A percentile compares a stretch with the other conserved stretches of the same genome.
phyloP scores from a whole-genome alignment of 1,140 invertebrate species.

The Drosophila kanapiae region DNA sequence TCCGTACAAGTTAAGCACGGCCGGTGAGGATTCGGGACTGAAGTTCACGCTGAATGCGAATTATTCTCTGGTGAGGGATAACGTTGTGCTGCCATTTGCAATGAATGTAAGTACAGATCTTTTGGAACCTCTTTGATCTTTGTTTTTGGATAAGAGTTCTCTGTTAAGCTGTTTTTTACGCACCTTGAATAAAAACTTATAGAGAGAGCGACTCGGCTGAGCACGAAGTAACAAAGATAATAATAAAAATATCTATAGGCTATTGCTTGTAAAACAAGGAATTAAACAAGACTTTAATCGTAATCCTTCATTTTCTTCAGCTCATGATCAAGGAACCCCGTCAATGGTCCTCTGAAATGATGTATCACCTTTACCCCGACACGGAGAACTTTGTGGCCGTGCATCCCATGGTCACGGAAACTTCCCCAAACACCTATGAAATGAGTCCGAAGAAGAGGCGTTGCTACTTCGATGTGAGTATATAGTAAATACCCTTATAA shows the following conservation, averaged over 20 bases:
- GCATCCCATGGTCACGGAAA: conserved; percentile 50
- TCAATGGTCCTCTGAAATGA: conserved; percentile 55
- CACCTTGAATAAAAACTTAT: no score
- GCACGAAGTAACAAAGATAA: no score
- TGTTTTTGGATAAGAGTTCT: no score
- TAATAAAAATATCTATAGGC: no score
- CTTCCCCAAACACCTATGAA: conserved; percentile 38
- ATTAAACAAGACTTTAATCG: no score
- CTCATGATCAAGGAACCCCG: conserved; percentile 67
- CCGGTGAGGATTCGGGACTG: conserved; percentile 67
- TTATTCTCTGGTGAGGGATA: conserved; percentile 21
- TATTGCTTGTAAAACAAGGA: no score
- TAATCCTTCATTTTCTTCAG: conserved; percentile 13
- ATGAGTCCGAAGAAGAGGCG: conserved; percentile 46
- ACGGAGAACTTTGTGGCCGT: conserved; percentile 70
- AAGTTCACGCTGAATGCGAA: conserved; percentile 53
- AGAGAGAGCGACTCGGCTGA: no score
- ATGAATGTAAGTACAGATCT: conserved; percentile 45
- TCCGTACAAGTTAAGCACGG: conserved; percentile 58
- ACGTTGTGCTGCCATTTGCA: conserved; percentile 30
- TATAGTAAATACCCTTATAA: not conserved
- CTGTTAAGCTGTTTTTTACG: not conserved
- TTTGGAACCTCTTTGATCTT: no score
- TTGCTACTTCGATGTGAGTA: conserved; percentile 66
- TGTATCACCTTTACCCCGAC: conserved; percentile 50